Base-by-base conservation (phyloP, 2,113 vertebrate genomes). In the Macrotus californicus region DNA sequence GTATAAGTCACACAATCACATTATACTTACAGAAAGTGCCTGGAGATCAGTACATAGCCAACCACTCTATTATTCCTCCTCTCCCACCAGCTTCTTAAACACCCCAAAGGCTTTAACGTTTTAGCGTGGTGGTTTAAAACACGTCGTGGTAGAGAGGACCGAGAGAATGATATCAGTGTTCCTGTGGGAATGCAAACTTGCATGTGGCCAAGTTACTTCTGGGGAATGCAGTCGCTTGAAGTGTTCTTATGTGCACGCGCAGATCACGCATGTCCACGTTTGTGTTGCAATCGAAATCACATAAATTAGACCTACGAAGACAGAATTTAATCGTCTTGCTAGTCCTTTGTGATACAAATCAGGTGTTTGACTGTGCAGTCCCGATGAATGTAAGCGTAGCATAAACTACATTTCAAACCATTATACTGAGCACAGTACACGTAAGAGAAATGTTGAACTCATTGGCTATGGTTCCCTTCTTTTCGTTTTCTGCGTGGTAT, bases 391-490 rank as follows among this genome's bases (percentile, higher is more conserved):
- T 91, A 86, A 91, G 61, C 64, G 19, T 52, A 79, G 64, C 91
- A 31, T 79, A 66, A 64, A 91, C 87, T 93, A 76, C 61, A 84
- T 93, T 85, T 76, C 79, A 76, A 48, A 80, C 88, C 36, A 21
- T 93, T 90, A 36, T 56, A 80, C 4, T 89, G 93, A 89, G 43
- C 4, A 82, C 73, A 92, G 56, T 95, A 26, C 96, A 89, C 52
- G 77, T 77, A 93, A 95, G 90, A 89, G 66, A 84, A 91, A 81
- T 77, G 91, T 48, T 92, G 85, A 94, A 94, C 95, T 96, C 88
- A 86, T 97, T 96, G 89, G 70, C 80, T 92, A 7, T 94, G 92
- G 95, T 91, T 87, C 52, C 75, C 93, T 94, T 96, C 83, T 59
- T 85, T 83, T 93, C 96, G 75, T 94, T 94, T 75, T 91, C 69